phyloP scores from a whole-genome alignment of 2,797 vertebrate species.

The Semaprochilodus insignis region DNA sequence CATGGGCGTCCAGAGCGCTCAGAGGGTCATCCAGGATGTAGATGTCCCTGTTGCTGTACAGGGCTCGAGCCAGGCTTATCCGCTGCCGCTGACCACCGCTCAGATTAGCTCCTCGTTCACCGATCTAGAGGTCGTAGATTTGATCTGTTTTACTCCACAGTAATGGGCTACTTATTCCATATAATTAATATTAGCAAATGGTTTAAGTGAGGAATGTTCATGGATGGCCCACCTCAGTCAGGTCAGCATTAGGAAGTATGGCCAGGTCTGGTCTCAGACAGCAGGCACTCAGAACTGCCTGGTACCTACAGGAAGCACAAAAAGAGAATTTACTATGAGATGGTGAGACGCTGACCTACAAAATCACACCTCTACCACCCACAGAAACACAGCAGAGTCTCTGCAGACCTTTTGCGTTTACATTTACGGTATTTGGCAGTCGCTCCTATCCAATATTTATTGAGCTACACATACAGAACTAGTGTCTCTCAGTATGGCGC shows the following conservation, averaged over 20 bases:
- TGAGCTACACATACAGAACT: too few relatives aligned
- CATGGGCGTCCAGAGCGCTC: constrained; percentile 91
- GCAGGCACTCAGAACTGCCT: constrained; percentile 86
- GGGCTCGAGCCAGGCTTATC: constrained; percentile 90
- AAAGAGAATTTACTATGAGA: background rate
- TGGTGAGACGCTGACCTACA: background rate
- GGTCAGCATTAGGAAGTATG: constrained; percentile 86
- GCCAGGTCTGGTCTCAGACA: constrained; percentile 88
- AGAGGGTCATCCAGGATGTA: constrained; percentile 93
- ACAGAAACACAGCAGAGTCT: background rate
- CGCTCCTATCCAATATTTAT: too few relatives aligned
- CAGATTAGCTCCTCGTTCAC: constrained; percentile 89
- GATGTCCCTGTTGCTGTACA: constrained; percentile 88
- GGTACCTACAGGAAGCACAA: constrained; percentile 79
- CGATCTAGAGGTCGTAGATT: constrained; percentile 77
- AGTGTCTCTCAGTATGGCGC: too few relatives aligned
- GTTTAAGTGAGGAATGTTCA: background rate
- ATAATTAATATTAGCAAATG: too few relatives aligned
- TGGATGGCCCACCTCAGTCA: constrained; percentile 84
- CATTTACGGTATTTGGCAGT: too few relatives aligned
- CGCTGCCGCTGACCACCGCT: constrained; percentile 93
- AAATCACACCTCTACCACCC: background rate
- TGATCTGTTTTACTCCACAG: background rate
- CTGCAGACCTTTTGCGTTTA: background rate
- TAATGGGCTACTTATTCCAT: too few relatives aligned